Evolutionary conservation across 2,888 invertebrate genomes (phyloP), one percentile per base, ranked within the genome.

Genomic region (Salpingus planirostris): DNA sequence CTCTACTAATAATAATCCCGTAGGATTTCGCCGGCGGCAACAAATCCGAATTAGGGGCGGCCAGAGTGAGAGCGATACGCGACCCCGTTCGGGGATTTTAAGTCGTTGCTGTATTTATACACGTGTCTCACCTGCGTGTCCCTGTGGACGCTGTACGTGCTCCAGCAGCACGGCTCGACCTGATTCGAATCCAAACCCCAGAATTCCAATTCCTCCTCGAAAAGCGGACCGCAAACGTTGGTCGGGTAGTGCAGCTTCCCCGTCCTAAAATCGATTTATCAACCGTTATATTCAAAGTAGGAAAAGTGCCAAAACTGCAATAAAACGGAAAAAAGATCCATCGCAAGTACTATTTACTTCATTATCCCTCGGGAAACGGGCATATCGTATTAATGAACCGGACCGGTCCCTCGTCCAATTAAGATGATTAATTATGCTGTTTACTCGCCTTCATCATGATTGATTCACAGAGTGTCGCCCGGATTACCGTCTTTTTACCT

Each of bases 131-230:
- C 84, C 80, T 80, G 76, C 44, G 88, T 85, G 55, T 84, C 84
- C 57, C 85, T 76, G 65, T 86, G 85, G 63, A 82, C 78, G 65
- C 85, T 83, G 67, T 95, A 96, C 13, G 95, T 96, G 69, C 93
- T 95, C 95, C 95, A 96, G 67, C 95, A 95, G 68, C 95, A 96
- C 3, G 93, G 93, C 65, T 95, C 93, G 59, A 96, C 93, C 71
- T 95, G 93, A 73, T 95, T 93, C 44, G 92, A 86, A 69, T 93
- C 93, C 62, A 95, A 73, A 39, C 92, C 92, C 92, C 92, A 93
- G 69, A 91, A 95, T 68, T 93, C 93, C 60, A 93, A 67, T 67
- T 95, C 93, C 63, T 93, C 93, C 57, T 95, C 93, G 60, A 95
- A 95, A 27, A 95, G 71, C 10, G 93, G 93, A 1, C 93, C 93